Evolutionary conservation across 2,113 vertebrate species (phyloP).

Genomic region (Myxocyprinus asiaticus): DNA sequence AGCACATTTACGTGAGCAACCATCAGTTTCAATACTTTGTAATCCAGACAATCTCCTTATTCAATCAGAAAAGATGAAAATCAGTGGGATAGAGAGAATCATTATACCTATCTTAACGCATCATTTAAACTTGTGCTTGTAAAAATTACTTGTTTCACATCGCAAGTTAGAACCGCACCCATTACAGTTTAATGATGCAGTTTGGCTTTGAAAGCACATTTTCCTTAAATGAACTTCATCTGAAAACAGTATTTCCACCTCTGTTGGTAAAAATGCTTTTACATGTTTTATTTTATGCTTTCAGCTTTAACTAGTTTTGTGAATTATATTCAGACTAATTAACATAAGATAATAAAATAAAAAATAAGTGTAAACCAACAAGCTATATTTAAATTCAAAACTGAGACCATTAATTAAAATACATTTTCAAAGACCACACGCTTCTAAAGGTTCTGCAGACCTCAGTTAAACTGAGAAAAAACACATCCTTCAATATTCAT

Average conservation of each 20-base stretch:
- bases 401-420: no score
- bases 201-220: neutral
- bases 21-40: neutral
- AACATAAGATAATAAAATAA: no score
- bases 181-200: constrained; percentile 40
- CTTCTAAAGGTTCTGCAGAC: no score
- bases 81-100: constrained; percentile 27
- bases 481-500: no score
- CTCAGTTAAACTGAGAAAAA: no score
- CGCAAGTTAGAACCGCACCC: constrained; percentile 8
- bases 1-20: no score
- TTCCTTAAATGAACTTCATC: constrained; percentile 7
- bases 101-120: constrained; percentile 39
- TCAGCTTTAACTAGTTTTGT: neutral
- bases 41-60: neutral
- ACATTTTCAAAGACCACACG: no score
- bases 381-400: no score
- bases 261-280: neutral
- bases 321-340: no score
- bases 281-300: neutral
- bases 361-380: no score
- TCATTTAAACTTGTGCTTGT: constrained; percentile 22
- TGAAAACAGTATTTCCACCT: neutral
- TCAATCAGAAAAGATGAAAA: constrained; percentile 25
- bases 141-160: constrained; percentile 40